Conservation (phyloP, 2,113 vertebrate genomes). For the Vulpes ferrilata region DNA sequence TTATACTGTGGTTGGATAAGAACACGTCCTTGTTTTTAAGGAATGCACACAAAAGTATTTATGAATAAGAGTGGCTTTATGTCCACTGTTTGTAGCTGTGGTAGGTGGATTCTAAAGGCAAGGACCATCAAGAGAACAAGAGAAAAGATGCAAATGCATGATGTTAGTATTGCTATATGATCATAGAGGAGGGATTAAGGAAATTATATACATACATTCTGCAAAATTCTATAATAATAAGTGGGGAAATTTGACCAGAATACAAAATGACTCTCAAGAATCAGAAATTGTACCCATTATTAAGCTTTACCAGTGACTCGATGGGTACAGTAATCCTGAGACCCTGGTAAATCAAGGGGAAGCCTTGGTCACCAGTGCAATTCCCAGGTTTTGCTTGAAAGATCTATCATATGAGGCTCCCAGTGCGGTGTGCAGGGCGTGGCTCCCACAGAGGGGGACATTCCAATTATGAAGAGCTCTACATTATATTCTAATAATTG, state of each 20-base stretch:
- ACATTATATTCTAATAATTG: not conserved
- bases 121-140: not conserved
- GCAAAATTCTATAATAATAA: not conserved
- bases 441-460: not conserved
- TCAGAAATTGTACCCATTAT: not conserved
- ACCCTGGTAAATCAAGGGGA: not conserved
- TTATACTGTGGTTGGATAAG: not conserved
- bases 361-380: too few species aligned
- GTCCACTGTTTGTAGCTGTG: not conserved
- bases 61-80: not conserved
- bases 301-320: not conserved
- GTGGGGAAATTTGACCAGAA: not conserved
- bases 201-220: not conserved
- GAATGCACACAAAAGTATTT: not conserved
- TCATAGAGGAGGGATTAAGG: not conserved
- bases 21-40: not conserved
- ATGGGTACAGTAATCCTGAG: not conserved
- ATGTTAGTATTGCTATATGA: not conserved
- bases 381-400: not conserved
- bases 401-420: not conserved
- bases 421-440: fast-evolving
- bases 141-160: not conserved
- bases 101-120: not conserved
- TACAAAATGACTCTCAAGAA: not conserved
- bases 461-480: not conserved